Conservation (phyloP, 35 echinoderm and acorn worm genomes). For the Heliocidaris erythrogramma region DNA sequence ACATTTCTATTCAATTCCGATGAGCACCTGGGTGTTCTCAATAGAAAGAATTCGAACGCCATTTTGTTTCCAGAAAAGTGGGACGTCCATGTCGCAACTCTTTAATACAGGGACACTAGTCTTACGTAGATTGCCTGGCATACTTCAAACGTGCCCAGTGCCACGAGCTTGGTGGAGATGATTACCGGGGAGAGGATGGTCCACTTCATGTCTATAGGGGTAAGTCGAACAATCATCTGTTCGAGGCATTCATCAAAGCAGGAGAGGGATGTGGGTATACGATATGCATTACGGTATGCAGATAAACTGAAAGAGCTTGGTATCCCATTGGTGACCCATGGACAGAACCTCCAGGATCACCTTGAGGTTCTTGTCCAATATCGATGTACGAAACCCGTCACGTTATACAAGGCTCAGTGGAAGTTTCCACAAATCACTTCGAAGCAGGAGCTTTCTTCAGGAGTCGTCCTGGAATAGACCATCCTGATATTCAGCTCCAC, state of each 20-base stretch:
- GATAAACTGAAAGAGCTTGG: conserved; percentile 75
- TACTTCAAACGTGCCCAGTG: conserved; percentile 92
- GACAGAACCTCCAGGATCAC: conserved; percentile 95
- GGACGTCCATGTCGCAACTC: too few species aligned
- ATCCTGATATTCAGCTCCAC: conserved; percentile 91
- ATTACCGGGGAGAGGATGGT: conserved; percentile 72
- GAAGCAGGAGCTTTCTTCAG: conserved; percentile 90
- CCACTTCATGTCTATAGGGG: conserved; percentile 84
- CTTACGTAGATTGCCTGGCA: conserved; percentile 89
- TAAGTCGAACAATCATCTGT: conserved; percentile 82
- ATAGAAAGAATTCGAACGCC: too few species aligned
- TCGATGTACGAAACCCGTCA: conserved; percentile 79
- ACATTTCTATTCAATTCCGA: too few species aligned
- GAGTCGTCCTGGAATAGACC: conserved; percentile 75
- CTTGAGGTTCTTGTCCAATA: conserved; percentile 90
- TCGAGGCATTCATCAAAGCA: conserved; percentile 87
- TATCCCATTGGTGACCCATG: conserved; percentile 81
- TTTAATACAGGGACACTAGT: too few species aligned
- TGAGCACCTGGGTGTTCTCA: too few species aligned
- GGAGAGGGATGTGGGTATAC: conserved; percentile 86
- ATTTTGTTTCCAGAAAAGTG: too few species aligned
- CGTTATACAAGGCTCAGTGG: conserved; percentile 94
- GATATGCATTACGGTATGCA: conserved; percentile 90
- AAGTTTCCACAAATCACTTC: conserved; percentile 92
- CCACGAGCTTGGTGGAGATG: conserved; percentile 71